Evolutionary conservation across 2,888 invertebrate species (phyloP), one percentile per base, ranked within the genome.

Genomic region (Mythimna albipuncta): DNA sequence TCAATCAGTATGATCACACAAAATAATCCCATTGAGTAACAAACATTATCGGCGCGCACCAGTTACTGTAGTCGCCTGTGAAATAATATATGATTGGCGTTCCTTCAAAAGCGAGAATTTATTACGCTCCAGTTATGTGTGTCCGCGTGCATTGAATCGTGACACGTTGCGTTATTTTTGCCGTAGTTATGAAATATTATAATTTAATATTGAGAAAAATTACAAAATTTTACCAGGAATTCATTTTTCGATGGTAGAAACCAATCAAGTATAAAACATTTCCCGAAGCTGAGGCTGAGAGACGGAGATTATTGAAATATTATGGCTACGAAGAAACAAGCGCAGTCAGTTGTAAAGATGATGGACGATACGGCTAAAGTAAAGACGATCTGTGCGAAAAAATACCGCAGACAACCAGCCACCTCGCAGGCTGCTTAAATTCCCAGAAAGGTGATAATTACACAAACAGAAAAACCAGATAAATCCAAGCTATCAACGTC

Each of bases 121-220:
- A 91, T 90, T 92, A 92, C 92, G 94, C 93, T 92, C 93, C 88
- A 93, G 88, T 93, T 92, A 88, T 89, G 89, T 86, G 85, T 88
- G 88, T 86, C 85, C 87, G 87, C 91, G 92, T 88, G 92, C 92
- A 91, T 88, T 92, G 90, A 89, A 85, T 89, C 93, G 92, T 88
- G 86, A 83, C 90, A 89, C 84, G 88, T 91, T 90, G 89, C 91
- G 86, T 86, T 86, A 79, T 84, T 87, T 84, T 88, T 81, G 75
- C 87, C 87, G 81, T 85, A 87, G 82, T 85, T 85, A 78, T 75
- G 78, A 77, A 83, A 84, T 87, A 79, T 75, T 79, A 81, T 82
- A 83, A 83, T 83, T 86, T 79, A 81, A 83, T 87, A 85, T 83
- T 84, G 81, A 73, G 82, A 82, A 84, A 77, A 74, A 63, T 70